A percentile compares a stretch with the other conserved stretches of the same genome.
Conservation (phyloP, 1,140 invertebrate species). For the Caerostris extrusa region DNA sequence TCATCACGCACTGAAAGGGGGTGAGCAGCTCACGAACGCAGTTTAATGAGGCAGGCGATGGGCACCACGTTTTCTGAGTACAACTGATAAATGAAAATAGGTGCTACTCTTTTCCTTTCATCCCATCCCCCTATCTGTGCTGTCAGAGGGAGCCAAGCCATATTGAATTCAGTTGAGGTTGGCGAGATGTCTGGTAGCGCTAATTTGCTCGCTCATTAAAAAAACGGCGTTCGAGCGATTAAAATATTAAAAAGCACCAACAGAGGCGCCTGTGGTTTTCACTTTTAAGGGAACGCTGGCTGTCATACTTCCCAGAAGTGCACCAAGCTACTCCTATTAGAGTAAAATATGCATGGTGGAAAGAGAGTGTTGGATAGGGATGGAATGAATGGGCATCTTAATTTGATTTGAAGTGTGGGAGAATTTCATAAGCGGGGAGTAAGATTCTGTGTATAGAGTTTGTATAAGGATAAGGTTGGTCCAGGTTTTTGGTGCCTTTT, state of each 20-base stretch:
- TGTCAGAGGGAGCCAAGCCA: constrained; percentile 2
- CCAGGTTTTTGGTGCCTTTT: too few species aligned
- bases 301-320: not conserved
- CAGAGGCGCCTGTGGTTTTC: not conserved
- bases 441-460: not conserved
- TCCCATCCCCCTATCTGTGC: not conserved
- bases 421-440: not conserved
- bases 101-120: not conserved
- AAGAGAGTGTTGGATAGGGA: not conserved
- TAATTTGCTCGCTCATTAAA: constrained; percentile 10
- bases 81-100: constrained; percentile 69
- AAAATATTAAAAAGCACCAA: constrained; percentile 17
- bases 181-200: not conserved
- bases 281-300: not conserved
- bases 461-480: too few species aligned
- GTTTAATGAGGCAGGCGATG: constrained; percentile 60
- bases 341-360: not conserved
- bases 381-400: not conserved
- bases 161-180: constrained; percentile 10
- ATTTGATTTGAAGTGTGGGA: not conserved
- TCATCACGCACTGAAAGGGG: not conserved
- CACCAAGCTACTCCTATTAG: not conserved
- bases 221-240: constrained; percentile 2
- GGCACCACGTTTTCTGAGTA: constrained; percentile 37
- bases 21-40: not conserved